Evolutionary conservation across 2,888 invertebrate species (phyloP), one percentile per base, ranked within the genome.

Genomic region (Caenorhabditis sp.): DNA sequence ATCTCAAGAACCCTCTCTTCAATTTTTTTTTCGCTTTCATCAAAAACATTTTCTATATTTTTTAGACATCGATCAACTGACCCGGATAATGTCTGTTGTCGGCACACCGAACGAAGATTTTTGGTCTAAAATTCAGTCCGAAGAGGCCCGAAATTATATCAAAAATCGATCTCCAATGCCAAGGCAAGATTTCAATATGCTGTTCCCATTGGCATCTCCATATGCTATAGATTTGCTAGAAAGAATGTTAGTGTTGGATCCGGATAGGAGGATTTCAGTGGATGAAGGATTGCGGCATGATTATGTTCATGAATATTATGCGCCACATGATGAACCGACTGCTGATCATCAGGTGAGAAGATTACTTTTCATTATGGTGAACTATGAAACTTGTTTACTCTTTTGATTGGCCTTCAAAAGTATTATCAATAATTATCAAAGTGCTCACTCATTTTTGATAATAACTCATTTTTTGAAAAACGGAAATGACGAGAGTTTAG

Each of bases 211-310:
- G 89, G 96, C 96, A 85, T 95, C 95, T 78, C 95, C 95, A 89
- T 97, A 97, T 90, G 97, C 97, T 64, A 95, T 99, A 79, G 96
- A 97, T 91, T 91, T 99, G 84, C 91, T 99, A 59, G 93, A 94
- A 88, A 94, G 95, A 91, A 97, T 99, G 97, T 91, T 99, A 73
- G 94, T 95, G 76, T 96, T 99, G 90, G 95, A 99, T 91, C 97
- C 99, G 68, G 95, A 85, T 54, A 74, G 84, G 26, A 61, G 83
- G 64, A 85, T 85, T 20, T 82, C 85, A 0, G 85, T 86, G 0
- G 68, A 77, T 17, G 83, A 83, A 38, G 85, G 85, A 14, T 80
- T 86, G 5, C 67, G 72, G 10, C 85, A 86, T 59, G 68, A 68
- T 20, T 86, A 84, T 68, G 62, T 86, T 49, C 58, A 56, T 8